Evolutionary conservation across 1,140 invertebrate genomes (phyloP).

Genomic region (Drosophila triauraria): DNA sequence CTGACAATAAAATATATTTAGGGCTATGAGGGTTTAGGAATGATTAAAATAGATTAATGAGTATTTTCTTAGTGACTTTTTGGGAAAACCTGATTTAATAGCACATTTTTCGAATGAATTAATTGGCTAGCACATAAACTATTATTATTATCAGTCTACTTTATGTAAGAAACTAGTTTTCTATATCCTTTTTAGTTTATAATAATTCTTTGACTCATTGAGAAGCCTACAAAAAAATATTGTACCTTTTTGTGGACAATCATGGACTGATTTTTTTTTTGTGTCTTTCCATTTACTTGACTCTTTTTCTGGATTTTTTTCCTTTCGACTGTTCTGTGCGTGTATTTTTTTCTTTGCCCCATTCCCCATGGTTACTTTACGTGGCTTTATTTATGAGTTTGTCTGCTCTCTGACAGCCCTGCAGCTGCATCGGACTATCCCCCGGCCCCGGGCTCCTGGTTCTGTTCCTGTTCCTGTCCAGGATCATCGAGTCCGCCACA

Average conservation of each 20-base stretch:
- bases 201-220: no score
- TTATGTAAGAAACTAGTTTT: background rate
- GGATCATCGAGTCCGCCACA: conserved; percentile 50
- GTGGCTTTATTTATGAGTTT: conserved; percentile 80
- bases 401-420: conserved; percentile 66
- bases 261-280: conserved; percentile 1
- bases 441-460: background rate
- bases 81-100: no score
- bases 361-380: conserved; percentile 44
- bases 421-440: conserved; percentile 48
- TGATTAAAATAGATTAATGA: no score
- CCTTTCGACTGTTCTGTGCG: conserved; percentile 5
- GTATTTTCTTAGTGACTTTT: no score
- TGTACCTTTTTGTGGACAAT: conserved; percentile 15
- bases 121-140: no score
- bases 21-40: no score
- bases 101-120: no score
- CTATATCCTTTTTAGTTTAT: no score
- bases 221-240: background rate
- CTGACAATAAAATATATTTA: no score
- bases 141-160: no score
- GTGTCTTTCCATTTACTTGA: background rate
- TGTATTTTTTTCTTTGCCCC: conserved; percentile 10
- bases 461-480: conserved; percentile 32
- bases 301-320: conserved; percentile 11